A percentile compares a stretch with the other conserved stretches of the same genome.
These are phyloP conservation scores for Gari tellinella DNA, from an alignment of 2,888 invertebrate species.

Conservation along the genomic window DNA sequence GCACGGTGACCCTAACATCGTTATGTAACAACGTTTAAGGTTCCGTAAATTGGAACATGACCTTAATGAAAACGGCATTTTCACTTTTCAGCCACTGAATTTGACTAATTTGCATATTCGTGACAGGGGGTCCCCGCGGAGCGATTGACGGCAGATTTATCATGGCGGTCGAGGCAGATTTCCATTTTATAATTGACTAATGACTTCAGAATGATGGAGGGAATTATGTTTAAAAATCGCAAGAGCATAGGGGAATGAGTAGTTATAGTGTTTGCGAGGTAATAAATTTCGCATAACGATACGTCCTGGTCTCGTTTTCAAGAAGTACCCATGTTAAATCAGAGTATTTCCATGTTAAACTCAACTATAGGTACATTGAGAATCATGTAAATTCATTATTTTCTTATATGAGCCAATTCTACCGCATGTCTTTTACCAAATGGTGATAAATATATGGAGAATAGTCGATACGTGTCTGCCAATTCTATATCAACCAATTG, in stretches of 20 bases:
- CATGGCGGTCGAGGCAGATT: conserved; percentile 49
- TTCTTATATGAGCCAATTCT: not conserved
- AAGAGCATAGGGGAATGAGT: conserved; percentile 17
- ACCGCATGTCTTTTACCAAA: not conserved
- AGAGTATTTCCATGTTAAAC: conserved; percentile 26
- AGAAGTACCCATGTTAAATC: not conserved
- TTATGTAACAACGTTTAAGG: not conserved
- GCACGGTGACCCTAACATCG: too few relatives aligned
- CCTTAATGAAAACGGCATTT: conserved; percentile 14
- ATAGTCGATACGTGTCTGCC: too few relatives aligned
- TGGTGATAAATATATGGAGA: too few relatives aligned
- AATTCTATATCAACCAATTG: too few relatives aligned
- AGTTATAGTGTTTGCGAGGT: conserved; percentile 20
- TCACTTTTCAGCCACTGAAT: not conserved
- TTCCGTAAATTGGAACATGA: conserved; percentile 5
- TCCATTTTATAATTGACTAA: conserved; percentile 50
- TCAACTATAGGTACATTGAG: conserved; percentile 36
- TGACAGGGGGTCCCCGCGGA: conserved; percentile 39
- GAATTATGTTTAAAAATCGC: conserved; percentile 22
- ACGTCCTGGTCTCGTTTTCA: not conserved
- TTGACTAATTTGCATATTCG: conserved; percentile 42
- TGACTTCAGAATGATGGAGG: conserved; percentile 28
- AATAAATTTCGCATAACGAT: conserved; percentile 39
- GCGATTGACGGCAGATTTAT: conserved; percentile 43
- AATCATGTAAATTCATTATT: conserved; percentile 16